Evolutionary conservation across 2,797 vertebrate genomes (phyloP).

Genomic region (Neosalanx taihuensis): DNA sequence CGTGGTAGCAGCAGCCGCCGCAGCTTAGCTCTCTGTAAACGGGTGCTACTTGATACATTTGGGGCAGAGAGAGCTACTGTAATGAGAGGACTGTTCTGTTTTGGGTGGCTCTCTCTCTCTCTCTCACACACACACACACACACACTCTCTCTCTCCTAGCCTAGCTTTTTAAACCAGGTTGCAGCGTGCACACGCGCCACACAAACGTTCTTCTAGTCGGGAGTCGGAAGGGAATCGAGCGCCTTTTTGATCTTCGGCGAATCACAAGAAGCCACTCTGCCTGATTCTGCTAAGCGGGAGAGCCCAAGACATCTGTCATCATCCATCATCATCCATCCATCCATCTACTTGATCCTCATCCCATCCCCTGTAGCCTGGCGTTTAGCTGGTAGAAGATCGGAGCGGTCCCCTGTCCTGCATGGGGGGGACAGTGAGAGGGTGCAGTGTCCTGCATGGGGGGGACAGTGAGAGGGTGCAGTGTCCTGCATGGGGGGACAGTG

Average conservation of each 20-base stretch:
- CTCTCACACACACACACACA: constrained; percentile 1
- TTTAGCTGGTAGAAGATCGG: neutral
- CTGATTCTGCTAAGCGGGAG: neutral
- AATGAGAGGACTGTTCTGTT: constrained; percentile 3
- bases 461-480: neutral
- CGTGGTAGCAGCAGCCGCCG: neutral
- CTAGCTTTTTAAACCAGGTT: neutral
- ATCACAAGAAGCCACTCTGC: neutral
- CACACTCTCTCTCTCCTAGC: no score
- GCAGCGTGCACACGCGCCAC: no score
- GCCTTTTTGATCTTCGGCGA: neutral
- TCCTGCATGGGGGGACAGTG: no score
- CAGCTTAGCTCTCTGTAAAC: neutral
- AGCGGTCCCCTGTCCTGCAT: no score
- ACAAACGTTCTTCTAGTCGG: neutral
- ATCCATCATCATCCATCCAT: neutral
- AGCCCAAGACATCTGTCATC: no score
- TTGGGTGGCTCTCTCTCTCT: neutral
- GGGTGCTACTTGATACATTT: constrained; percentile 12
- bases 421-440: neutral
- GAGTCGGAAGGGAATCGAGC: neutral
- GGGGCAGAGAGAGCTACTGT: neutral
- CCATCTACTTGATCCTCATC: neutral
- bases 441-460: neutral
- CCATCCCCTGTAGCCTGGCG: no score